Conservation (phyloP, 2,888 invertebrate species). For the Julus scanicus region DNA sequence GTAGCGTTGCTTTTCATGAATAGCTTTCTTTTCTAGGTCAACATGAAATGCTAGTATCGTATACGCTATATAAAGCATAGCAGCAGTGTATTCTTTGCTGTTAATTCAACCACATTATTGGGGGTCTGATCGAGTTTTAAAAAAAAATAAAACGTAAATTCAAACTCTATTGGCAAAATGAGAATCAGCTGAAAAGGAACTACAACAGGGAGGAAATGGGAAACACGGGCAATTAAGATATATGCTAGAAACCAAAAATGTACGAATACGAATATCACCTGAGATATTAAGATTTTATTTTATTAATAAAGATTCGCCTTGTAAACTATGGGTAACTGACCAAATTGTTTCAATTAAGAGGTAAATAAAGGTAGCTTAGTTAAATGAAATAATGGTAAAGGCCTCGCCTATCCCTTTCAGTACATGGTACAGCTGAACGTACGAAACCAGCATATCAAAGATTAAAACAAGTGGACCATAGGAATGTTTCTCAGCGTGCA, state of each 20-base stretch:
- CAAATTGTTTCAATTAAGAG: not conserved
- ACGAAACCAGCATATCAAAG: too few relatives aligned
- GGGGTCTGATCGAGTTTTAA: not conserved
- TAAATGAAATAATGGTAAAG: not conserved
- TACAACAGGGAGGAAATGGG: constrained; percentile 17
- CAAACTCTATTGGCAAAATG: not conserved
- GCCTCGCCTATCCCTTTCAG: constrained; percentile 12
- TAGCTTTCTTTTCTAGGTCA: constrained; percentile 22
- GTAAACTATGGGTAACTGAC: not conserved
- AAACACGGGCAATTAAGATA: not conserved
- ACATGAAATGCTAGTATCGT: not conserved
- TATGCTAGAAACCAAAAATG: not conserved
- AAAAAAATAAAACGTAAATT: not conserved
- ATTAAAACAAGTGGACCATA: constrained; percentile 25
- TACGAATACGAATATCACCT: not conserved
- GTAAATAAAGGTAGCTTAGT: not conserved
- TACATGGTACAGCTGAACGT: constrained; percentile 22
- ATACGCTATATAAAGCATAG: constrained; percentile 15
- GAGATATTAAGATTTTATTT: not conserved
- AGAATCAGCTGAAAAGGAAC: constrained; percentile 20
- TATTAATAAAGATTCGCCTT: not conserved
- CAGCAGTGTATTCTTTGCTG: not conserved
- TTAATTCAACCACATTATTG: not conserved
- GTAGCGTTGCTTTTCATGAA: not conserved
- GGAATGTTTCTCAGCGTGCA: not conserved